Evolutionary conservation across 2,797 vertebrate genomes (phyloP), one percentile per base, ranked within the genome.

Genomic region (Scarus forsteni): DNA sequence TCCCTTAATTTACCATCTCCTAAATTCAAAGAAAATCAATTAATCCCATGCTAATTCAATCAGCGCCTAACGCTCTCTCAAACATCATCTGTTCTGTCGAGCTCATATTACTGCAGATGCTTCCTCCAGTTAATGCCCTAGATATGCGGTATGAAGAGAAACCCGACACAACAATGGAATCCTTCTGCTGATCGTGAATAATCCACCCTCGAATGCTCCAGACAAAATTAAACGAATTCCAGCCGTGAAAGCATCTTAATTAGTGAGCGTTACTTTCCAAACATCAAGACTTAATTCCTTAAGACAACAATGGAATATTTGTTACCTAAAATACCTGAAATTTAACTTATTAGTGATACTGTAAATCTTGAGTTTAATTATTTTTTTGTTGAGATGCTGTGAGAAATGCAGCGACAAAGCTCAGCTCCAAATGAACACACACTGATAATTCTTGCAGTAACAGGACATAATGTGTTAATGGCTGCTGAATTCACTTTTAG

Each of bases 211-310:
- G 16, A 11, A 8, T 53, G 39, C 19, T 64, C n/a, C 8, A 0
- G 52, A 49, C 46, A 7, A 46, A 7, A 64, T 64, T 27, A n/a
- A 59, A 55, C 15, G 49, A 65, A 54, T 49, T 36, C 36, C 52
- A 57, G 43, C 12, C 14, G 52, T 46, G 52, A 46, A 46, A 55
- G 43, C 52, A 38, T 10, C 10, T 18, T 16, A 38, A 36, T 48
- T 10, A 38, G 35, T 18, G 34, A 38, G n/a, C 11, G 36, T 46
- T 49, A 48, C 11, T 48, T 38, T 60, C 18, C 2, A 38, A 60
- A 39, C 59, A 61, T 60, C 12, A 40, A 40, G 35, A 49, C n/a
- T 10, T 13, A n/a, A 51, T 35, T 51, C 18, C 8, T 57, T 13
- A 8, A 27, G 44, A 27, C 36, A 43, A 55, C 27, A 60, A 60